Conservation (phyloP, 1,140 invertebrate genomes). For the Cotesia vestalis region DNA sequence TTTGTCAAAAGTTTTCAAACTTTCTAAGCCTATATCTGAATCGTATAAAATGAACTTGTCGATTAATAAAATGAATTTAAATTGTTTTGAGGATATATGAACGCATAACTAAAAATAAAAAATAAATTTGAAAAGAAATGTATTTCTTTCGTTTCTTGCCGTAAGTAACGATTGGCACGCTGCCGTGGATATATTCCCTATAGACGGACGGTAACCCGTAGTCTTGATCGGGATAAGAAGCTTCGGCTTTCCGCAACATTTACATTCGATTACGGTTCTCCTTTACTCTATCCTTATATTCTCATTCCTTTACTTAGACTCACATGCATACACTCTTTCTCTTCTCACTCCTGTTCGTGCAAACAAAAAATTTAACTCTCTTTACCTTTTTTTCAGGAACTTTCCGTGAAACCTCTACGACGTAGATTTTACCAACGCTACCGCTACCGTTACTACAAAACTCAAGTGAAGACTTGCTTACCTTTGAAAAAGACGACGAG, state of each 20-base stretch:
- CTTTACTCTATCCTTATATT: constrained; percentile 28
- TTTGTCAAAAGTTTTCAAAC: not conserved
- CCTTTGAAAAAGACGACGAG: constrained; percentile 37
- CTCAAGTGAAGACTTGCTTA: constrained; percentile 48
- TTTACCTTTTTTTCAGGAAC: not conserved
- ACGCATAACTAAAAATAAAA: not conserved
- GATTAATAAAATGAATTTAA: constrained; percentile 2
- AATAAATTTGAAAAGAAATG: constrained; percentile 19
- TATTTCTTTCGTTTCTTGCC: constrained; percentile 3
- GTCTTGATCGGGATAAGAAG: constrained; percentile 51
- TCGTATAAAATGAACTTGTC: not conserved
- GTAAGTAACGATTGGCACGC: constrained; percentile 40
- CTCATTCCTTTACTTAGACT: constrained; percentile 32
- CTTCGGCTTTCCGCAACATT: constrained; percentile 57
- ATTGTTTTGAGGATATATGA: constrained; percentile 10
- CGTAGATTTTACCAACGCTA: constrained; percentile 33
- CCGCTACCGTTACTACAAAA: no score
- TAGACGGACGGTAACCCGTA: constrained; percentile 31
- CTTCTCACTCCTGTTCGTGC: not conserved
- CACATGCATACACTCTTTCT: constrained; percentile 3
- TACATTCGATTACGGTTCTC: constrained; percentile 55
- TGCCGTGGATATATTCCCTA: constrained; percentile 16
- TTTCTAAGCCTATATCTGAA: not conserved
- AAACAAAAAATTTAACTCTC: constrained; percentile 17
- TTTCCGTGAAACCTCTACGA: constrained; percentile 28